Base-by-base conservation (phyloP, 2,797 vertebrate genomes). In the Sphenodon punctatus region DNA sequence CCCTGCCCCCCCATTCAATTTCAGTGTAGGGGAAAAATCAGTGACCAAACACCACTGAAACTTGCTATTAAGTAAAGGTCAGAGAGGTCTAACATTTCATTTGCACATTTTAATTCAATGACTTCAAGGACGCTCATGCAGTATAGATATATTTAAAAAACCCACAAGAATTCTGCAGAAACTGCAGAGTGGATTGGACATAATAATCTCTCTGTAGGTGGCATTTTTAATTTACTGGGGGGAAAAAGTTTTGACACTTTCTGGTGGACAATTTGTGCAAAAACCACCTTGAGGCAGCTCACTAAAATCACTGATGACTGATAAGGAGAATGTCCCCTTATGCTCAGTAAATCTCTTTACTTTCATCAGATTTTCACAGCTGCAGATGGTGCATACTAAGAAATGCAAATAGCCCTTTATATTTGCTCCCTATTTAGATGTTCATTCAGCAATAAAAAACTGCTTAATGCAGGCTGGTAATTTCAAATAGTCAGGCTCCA, bases 41-140 rank as follows among this genome's bases (percentile, higher is more conserved):
- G 43, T 80, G 19, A 4, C n/a, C 5, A 30, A 63, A 14, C n/a
- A 78, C 67, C 27, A 39, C 14, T 41, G 79, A 84, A 90, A 68
- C 10, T 17, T 83, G 7, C 36, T 75, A 39, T 63, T 41, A 82
- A 8, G 22, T 61, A 66, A 75, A 89, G 53, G 65, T 80, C 67
- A 84, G 23, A 45, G 73, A 83, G 51, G 30, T 65, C 65, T 77
- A 78, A 49, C 4, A 82, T 88, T 92, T 90, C 23, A 77, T 83
- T 85, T 86, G 5, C 59, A 53, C 38, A 78, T 8, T 45, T 53
- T 67, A 83, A 82, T 67, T 76, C 53, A 85, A 61, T 41, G 25
- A 77, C 45, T 87, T 83, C 36, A 53, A 7, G 78, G 84, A 87
- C 67, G 2, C 15, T 59, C 34, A 46, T 53, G 14, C 3, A n/a